Evolutionary conservation across 2,888 invertebrate species (phyloP), one percentile per base, ranked within the genome.

Genomic region (Harpagoxenus sublaevis): DNA sequence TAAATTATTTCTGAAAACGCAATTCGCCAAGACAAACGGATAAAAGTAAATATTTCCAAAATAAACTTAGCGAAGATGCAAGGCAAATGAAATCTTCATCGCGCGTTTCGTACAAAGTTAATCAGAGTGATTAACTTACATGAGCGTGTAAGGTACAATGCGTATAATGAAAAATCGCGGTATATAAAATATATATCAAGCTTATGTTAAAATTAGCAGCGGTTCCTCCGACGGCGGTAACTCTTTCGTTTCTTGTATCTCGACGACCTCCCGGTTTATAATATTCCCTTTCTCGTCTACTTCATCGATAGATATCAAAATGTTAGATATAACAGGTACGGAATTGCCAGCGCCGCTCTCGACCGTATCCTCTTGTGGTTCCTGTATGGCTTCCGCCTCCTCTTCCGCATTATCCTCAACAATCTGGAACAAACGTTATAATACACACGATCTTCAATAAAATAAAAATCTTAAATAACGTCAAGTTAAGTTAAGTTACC

Each of bases 271-370:
- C 0, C 96, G 96, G 83, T 96, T 96, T 39, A 97, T 95, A 88
- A 97, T 95, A 92, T 97, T 97, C 0, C 97, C 97, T 63, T 96
- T 94, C 23, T 96, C 96, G 90, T 97, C 97, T 0, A 97, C 95
- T 92, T 97, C 97, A 84, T 96, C 96, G 93, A 97, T 96, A 0
- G 96, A 96, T 86, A 97, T 97, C 86, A 97, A 95, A 53, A 97
- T 96, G 74, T 95, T 95, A 1, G 94, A 93, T 70, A 94, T 91
- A 35, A 92, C 87, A 4, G 94, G 94, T 90, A 94, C 92, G 0
- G 91, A 92, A 73, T 91, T 92, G 31, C 87, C 86, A 45, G 42
- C n/a, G 9, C 83, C 65, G 9, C 51, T 18, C 42, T 62, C 57
- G 0, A n/a, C 63, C 3, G 60, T 55, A 53, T 84, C 45, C 63